A percentile compares a stretch with the other conserved stretches of the same genome.
phyloP scores from a whole-genome alignment of 2,797 vertebrate genomes.

The Syndactyla subalaris region DNA sequence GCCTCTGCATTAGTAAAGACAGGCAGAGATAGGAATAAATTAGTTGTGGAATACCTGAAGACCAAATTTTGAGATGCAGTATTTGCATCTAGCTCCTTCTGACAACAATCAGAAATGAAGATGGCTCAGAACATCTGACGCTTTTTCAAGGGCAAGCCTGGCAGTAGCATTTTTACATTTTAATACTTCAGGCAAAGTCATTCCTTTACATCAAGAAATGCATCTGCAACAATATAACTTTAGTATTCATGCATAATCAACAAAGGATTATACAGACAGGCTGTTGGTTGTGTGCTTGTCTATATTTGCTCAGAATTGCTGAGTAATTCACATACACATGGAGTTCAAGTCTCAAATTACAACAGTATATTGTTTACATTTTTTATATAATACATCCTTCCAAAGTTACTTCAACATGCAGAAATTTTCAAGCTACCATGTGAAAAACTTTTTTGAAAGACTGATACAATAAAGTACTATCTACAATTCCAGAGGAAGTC shows the following conservation, averaged over 20 bases:
- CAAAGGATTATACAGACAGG: neutral
- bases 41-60: neutral
- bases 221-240: neutral
- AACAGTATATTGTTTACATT: neutral
- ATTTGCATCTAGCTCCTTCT: neutral
- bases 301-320: neutral
- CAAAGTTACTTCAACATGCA: neutral
- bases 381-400: neutral
- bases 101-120: neutral
- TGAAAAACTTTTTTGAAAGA: neutral
- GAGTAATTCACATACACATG: neutral
- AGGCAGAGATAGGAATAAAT: neutral
- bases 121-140: neutral
- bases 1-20: neutral
- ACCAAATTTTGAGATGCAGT: neutral
- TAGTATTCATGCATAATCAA: neutral
- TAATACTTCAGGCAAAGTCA: neutral
- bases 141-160: neutral
- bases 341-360: neutral
- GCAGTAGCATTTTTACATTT: neutral
- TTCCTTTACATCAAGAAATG: neutral
- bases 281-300: neutral
- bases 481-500: neutral
- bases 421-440: neutral
- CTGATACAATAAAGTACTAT: neutral